Percentiles rank a stretch among this genome's conserved stretches.
Conservation (phyloP, 2,888 invertebrate genomes). For the Epinotia brunnichana region DNA sequence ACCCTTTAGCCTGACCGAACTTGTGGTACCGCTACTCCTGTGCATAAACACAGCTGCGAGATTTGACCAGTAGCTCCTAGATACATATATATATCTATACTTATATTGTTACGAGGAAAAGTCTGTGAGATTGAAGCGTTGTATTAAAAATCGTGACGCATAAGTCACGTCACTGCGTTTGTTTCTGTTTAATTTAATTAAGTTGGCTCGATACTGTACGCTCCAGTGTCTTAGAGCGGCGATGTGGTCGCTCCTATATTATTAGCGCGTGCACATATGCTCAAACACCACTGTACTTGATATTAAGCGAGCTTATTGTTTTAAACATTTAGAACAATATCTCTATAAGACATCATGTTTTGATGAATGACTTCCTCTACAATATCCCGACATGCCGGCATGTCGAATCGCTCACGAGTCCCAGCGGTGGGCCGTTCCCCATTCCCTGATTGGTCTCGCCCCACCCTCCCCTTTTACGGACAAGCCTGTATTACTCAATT, state of each 20-base stretch:
- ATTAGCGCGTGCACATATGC: neutral
- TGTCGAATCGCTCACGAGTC: constrained; percentile 36
- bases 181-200: too few species aligned
- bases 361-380: constrained; percentile 10
- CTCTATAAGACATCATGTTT: neutral
- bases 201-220: too few species aligned
- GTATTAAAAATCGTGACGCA: too few species aligned
- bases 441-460: constrained; percentile 42
- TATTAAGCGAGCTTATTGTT: neutral
- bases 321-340: constrained; percentile 8
- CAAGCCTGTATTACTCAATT: constrained; percentile 37
- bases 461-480: constrained; percentile 42
- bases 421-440: constrained; percentile 38
- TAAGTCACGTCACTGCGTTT: too few species aligned
- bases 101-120: too few species aligned
- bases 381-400: constrained; percentile 23
- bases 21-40: neutral
- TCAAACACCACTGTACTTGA: neutral
- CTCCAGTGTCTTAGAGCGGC: neutral
- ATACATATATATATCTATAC: too few species aligned
- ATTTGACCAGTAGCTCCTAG: too few species aligned
- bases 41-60: too few species aligned
- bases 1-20: neutral
- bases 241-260: neutral
- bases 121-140: too few species aligned